A percentile compares a stretch with the other conserved stretches of the same genome.
These are phyloP conservation scores for Sclerodermus sp. DNA, from an alignment of 2,888 invertebrate genomes.

Conservation along the genomic window DNA sequence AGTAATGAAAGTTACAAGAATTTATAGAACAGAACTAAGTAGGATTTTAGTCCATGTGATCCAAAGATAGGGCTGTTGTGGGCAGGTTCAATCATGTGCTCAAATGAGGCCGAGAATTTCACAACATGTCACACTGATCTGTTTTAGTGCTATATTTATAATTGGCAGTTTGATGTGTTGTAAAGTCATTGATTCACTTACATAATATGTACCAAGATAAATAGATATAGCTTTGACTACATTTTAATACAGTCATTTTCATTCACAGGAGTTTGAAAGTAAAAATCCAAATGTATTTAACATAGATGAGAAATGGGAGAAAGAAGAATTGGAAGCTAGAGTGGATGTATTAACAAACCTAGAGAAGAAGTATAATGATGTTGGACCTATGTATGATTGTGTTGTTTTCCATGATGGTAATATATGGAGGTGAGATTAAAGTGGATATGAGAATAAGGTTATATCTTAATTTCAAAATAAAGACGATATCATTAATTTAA, in stretches of 20 bases:
- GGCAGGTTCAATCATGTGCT: slow-evolving; percentile 35
- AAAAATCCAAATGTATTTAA: slow-evolving; percentile 64
- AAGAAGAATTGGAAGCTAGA: slow-evolving; percentile 87
- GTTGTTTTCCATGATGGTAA: slow-evolving; percentile 91
- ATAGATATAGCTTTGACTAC: neutral
- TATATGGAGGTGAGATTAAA: slow-evolving; percentile 73
- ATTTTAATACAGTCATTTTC: neutral
- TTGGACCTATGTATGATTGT: slow-evolving; percentile 91
- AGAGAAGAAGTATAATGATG: slow-evolving; percentile 86
- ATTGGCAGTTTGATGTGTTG: slow-evolving; percentile 49
- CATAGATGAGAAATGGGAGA: slow-evolving; percentile 75
- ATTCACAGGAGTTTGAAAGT: slow-evolving; percentile 67
- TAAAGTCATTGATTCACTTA: slow-evolving; percentile 34
- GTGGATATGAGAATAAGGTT: neutral
- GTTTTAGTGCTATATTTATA: slow-evolving; percentile 51
- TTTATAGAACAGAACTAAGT: slow-evolving; percentile 18
- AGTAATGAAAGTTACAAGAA: too few species aligned
- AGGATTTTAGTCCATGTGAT: slow-evolving; percentile 43
- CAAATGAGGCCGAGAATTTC: slow-evolving; percentile 46
- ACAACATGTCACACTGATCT: slow-evolving; percentile 40
- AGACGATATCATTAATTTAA: neutral
- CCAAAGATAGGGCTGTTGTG: slow-evolving; percentile 46
- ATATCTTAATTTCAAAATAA: slow-evolving; percentile 8
- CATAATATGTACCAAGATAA: slow-evolving; percentile 23
- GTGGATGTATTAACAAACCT: slow-evolving; percentile 78